Evolutionary conservation across 2,888 invertebrate genomes (phyloP), one percentile per base, ranked within the genome.

Genomic region (Drosophila colorata): DNA sequence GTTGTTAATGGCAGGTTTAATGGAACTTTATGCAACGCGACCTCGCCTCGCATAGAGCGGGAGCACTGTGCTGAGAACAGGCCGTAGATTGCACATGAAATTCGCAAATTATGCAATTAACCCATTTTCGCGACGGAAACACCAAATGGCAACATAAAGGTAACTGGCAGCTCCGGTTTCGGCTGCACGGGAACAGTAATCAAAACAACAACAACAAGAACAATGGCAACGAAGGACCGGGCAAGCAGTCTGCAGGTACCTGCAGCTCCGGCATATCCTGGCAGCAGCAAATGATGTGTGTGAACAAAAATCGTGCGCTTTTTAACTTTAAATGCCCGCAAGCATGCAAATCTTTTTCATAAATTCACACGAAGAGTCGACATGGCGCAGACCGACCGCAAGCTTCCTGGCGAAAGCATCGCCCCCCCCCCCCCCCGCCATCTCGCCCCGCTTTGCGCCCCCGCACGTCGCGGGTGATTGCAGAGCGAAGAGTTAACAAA

Each of bases 291-390:
- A 75, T 78, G 81, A 72, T 73, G 72, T 78, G 80, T 75, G 72
- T 75, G 69, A 65, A 60, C 52, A 64, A 69, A 64, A 66, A 78
- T 78, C 75, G 81, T 74, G 72, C 79, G 72, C 83, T 78, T 78
- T 87, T 90, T 88, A 89, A 88, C 79, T 80, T 83, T 74, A 87
- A 90, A 88, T 90, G 88, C 59, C 89, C 86, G 81, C 81, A 70
- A 86, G 90, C 86, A 81, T 76, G 87, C 85, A 90, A 90, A 90
- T 88, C 90, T 79, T 84, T 85, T 81, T 86, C 86, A 86, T 86
- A 89, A 89, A 86, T 88, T 85, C 78, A 61, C 80, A 71, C 80
- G 71, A 59, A 49, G 56, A 48, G 73, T 78, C 74, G 59, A 59
- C 74, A 44, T 40, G 65, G 52, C 65, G 40, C 63, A 46, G 43